Conservation (phyloP, 2,888 invertebrate species). For the Apotomis betuletana region DNA sequence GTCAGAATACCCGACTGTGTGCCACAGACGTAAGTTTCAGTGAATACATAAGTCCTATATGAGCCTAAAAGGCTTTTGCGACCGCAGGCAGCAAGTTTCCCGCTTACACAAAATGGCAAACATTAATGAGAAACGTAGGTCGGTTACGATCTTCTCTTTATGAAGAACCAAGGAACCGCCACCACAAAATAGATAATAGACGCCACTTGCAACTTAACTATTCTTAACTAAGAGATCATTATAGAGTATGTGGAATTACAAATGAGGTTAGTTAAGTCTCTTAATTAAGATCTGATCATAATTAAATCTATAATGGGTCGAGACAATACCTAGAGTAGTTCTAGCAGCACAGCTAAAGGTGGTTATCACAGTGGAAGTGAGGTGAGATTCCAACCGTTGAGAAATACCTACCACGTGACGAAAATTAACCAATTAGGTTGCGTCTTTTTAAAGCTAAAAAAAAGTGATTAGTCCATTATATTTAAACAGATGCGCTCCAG, state of each 20-base stretch:
- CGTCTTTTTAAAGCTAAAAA: too few species aligned
- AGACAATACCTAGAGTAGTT: too few species aligned
- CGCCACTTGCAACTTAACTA: neutral
- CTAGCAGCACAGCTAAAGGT: too few species aligned
- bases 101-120: neutral
- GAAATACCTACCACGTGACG: too few species aligned
- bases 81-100: constrained; percentile 52
- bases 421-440: too few species aligned
- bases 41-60: constrained; percentile 59
- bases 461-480: too few species aligned
- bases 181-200: neutral
- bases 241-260: neutral
- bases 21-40: constrained; percentile 34
- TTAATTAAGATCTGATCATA: neutral
- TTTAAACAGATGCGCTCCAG: too few species aligned
- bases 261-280: neutral
- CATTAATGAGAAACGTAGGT: neutral
- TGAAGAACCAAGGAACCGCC: neutral
- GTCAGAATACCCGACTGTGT: constrained; percentile 35
- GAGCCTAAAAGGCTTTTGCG: constrained; percentile 59
- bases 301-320: neutral
- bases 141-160: neutral
- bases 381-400: too few species aligned
- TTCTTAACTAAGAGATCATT: constrained; percentile 6
- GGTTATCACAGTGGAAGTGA: too few species aligned